These are phyloP conservation scores for Jacana jacana DNA, from an alignment of 2,113 vertebrate species.

Conservation along the genomic window DNA sequence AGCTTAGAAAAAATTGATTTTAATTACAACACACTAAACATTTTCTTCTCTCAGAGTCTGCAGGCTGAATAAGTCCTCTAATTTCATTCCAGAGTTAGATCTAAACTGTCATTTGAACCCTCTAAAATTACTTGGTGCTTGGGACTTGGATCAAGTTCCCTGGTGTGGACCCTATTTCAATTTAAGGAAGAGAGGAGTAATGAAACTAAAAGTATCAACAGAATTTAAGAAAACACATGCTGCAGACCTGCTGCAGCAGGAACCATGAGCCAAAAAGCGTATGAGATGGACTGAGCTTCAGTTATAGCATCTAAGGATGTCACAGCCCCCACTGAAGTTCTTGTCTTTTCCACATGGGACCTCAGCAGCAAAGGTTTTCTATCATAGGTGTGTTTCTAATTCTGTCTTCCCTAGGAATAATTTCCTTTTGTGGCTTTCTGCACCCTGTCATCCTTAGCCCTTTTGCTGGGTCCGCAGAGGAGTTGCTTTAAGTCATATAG, in stretches of 20 bases:
- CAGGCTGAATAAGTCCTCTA: background rate
- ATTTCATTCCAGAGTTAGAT: constrained; percentile 4
- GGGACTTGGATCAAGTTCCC: background rate
- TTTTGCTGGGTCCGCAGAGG: background rate
- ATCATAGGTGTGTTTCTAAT: background rate
- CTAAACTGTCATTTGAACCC: background rate
- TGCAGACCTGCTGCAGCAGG: background rate
- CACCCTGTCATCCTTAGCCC: background rate
- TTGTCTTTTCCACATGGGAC: background rate
- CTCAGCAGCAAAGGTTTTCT: background rate
- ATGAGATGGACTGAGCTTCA: background rate
- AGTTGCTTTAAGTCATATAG: background rate
- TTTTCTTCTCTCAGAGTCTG: background rate
- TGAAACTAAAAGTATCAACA: background rate
- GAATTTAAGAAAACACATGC: background rate
- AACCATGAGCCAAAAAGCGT: background rate
- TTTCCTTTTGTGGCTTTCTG: background rate
- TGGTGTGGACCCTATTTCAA: background rate
- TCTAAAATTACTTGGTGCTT: background rate
- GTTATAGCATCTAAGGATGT: background rate
- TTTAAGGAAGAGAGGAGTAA: background rate
- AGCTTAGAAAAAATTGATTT: background rate
- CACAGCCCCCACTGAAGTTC: background rate
- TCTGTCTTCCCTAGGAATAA: background rate
- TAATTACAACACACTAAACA: constrained; percentile 13